These are phyloP conservation scores for Tauraco hartlaubi DNA, from an alignment of 2,797 vertebrate genomes.

Conservation along the genomic window DNA sequence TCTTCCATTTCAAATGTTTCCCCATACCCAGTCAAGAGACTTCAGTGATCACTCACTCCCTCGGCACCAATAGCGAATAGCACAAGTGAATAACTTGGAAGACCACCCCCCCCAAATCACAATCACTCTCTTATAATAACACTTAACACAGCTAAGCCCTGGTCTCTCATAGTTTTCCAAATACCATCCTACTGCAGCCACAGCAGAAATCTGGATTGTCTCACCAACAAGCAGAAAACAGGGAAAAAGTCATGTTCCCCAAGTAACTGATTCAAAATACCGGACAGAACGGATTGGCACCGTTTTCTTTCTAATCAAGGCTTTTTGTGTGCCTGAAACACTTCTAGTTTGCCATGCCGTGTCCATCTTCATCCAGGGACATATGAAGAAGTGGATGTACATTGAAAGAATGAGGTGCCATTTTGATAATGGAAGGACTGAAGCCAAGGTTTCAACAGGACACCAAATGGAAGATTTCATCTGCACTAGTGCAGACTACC, in stretches of 20 bases:
- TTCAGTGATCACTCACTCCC: rapidly evolving
- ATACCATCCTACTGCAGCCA: not conserved
- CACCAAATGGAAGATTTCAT: not conserved
- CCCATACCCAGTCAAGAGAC: not conserved
- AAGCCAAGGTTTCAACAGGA: not conserved
- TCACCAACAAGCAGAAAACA: not conserved
- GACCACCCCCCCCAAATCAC: not conserved
- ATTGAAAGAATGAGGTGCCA: not conserved
- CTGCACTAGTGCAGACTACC: not conserved
- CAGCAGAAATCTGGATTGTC: not conserved
- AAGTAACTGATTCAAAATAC: not conserved
- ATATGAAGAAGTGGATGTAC: not conserved
- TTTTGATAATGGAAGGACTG: not conserved
- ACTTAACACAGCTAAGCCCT: not conserved
- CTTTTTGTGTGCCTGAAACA: not conserved
- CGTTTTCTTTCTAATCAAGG: not conserved
- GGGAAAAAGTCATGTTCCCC: not conserved
- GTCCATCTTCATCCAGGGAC: not conserved
- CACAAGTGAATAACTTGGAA: not conserved
- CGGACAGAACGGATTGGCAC: not conserved
- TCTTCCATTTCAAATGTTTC: not conserved
- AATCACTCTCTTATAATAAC: not conserved
- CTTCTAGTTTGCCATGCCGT: not conserved
- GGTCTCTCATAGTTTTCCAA: not conserved
- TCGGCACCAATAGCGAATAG: not conserved